Conservation (phyloP, 30 jellyfish, hydroid and myxozoan genomes). For the Aurelia aurita region DNA sequence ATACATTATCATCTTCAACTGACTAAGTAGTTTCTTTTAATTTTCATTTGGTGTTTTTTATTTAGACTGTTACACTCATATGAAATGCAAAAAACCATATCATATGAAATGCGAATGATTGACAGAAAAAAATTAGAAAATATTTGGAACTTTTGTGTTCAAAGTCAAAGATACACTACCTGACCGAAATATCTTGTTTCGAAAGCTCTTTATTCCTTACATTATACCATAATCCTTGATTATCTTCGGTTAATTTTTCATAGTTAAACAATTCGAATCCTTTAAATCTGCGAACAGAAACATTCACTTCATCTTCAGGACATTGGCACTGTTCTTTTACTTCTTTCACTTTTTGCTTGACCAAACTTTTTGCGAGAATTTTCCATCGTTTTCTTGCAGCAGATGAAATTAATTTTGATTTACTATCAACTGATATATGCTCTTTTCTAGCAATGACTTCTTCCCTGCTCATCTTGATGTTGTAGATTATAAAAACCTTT, state of each 20-base stretch:
- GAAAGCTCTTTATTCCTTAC: not conserved
- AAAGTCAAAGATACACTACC: no score
- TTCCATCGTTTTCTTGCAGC: conserved; percentile 67
- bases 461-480: not conserved
- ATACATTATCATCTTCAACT: no score
- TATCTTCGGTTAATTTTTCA: conserved; percentile 6
- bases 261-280: conserved; percentile 44
- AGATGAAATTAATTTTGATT: not conserved
- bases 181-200: no score
- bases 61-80: no score
- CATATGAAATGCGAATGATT: no score
- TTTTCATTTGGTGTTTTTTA: no score
- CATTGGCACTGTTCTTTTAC: not conserved
- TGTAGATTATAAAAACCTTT: no score
- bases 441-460: not conserved
- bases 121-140: no score
- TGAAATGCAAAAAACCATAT: no score
- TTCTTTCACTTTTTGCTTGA: not conserved
- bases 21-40: no score
- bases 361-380: conserved; percentile 47
- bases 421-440: not conserved
- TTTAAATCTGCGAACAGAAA: conserved; percentile 63
- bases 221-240: conserved; percentile 20
- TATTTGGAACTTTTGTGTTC: no score
- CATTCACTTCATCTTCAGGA: not conserved